phyloP scores from a whole-genome alignment of 2,113 vertebrate genomes.

The Xiphorhynchus elegans region DNA sequence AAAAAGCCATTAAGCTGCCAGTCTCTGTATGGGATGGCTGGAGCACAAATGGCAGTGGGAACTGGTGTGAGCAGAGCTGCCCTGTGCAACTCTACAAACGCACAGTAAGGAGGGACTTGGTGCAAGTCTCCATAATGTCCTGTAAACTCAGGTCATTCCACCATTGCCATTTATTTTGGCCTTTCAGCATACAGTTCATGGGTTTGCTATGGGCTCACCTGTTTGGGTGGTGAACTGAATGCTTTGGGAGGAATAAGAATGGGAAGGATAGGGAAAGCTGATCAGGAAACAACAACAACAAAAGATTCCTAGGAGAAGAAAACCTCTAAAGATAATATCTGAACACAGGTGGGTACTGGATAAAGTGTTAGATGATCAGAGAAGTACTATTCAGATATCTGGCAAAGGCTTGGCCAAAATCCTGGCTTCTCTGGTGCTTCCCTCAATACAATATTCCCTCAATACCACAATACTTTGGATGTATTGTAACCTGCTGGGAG shows the following conservation, averaged over 20 bases:
- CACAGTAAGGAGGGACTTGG: neutral
- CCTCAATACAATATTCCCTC: neutral
- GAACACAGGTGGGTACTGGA: neutral
- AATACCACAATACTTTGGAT: neutral
- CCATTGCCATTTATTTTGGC: neutral
- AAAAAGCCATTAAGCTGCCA: neutral
- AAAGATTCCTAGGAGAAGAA: neutral
- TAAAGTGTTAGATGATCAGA: neutral
- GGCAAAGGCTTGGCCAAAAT: neutral
- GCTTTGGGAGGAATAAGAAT: neutral
- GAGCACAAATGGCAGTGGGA: neutral
- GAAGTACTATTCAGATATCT: neutral
- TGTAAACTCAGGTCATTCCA: neutral
- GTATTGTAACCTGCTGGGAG: neutral
- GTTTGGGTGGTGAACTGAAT: neutral
- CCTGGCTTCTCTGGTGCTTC: neutral
- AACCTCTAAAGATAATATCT: neutral
- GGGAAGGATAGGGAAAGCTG: neutral
- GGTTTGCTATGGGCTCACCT: neutral
- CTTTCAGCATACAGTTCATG: neutral
- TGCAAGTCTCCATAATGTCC: neutral
- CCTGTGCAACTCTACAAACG: neutral
- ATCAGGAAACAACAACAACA: neutral
- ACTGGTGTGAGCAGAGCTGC: neutral
- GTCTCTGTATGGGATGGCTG: neutral